Percentiles rank a stretch among this genome's conserved stretches.
These are phyloP conservation scores for Tragulus kanchil DNA, from an alignment of 2,113 vertebrate genomes.

Conservation along the genomic window DNA sequence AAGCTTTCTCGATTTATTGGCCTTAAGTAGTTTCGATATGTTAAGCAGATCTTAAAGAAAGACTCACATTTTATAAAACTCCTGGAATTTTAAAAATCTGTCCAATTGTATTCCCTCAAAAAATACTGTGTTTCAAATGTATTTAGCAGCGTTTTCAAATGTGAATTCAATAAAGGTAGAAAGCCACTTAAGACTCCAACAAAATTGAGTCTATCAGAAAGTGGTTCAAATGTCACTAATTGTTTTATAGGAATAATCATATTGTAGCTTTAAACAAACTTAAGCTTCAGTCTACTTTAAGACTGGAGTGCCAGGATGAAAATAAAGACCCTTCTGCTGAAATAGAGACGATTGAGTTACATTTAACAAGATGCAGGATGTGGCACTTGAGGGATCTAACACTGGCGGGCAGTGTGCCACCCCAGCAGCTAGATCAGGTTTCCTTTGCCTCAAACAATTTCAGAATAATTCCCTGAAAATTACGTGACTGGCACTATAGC, in stretches of 20 bases:
- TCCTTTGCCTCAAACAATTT: constrained; percentile 74
- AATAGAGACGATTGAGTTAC: constrained; percentile 81
- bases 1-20: constrained; percentile 75
- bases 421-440: constrained; percentile 76
- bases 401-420: constrained; percentile 76
- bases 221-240: constrained; percentile 78
- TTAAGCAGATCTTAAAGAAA: constrained; percentile 82
- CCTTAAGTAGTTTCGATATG: constrained; percentile 77
- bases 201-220: constrained; percentile 66
- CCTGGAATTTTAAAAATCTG: not conserved
- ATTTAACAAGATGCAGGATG: constrained; percentile 83
- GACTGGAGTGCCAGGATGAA: constrained; percentile 74
- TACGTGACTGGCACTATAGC: constrained; percentile 77
- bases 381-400: constrained; percentile 81
- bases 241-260: constrained; percentile 83
- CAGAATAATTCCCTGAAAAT: constrained; percentile 85
- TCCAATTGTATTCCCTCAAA: not conserved
- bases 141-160: constrained; percentile 61
- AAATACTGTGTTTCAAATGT: not conserved
- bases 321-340: constrained; percentile 83
- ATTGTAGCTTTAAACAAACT: constrained; percentile 82
- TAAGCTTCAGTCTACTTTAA: constrained; percentile 76
- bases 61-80: constrained; percentile 75
- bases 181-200: constrained; percentile 10
- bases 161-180: constrained; percentile 57